phyloP scores from a whole-genome alignment of 2,888 invertebrate genomes.

The Catocala sponsa region DNA sequence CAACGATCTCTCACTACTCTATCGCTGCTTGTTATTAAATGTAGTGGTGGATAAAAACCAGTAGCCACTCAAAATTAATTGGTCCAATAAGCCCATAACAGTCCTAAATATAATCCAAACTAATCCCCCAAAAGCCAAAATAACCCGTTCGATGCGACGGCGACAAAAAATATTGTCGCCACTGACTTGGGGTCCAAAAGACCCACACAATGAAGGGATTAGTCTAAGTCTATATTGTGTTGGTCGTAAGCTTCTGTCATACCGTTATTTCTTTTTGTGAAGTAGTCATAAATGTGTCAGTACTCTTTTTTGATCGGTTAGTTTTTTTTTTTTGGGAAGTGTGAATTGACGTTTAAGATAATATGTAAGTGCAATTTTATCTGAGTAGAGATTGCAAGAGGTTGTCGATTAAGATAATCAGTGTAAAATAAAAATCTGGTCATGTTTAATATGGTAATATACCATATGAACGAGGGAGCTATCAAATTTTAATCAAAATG shows the following conservation, averaged over 20 bases:
- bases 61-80: slow-evolving; percentile 9
- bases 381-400: too few species aligned
- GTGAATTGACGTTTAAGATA: background rate
- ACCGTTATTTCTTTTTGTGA: slow-evolving; percentile 34
- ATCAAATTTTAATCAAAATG: too few species aligned
- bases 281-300: slow-evolving; percentile 3
- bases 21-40: too few species aligned
- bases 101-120: background rate
- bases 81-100: slow-evolving; percentile 4
- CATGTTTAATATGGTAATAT: too few species aligned
- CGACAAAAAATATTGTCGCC: slow-evolving; percentile 44
- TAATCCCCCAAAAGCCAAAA: slow-evolving; percentile 7
- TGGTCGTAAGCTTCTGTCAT: slow-evolving; percentile 52
- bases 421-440: too few species aligned
- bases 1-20: too few species aligned
- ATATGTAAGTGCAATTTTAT: too few species aligned
- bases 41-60: background rate
- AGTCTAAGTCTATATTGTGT: slow-evolving; percentile 59
- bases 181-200: slow-evolving; percentile 41
- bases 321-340: background rate
- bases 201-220: slow-evolving; percentile 61
- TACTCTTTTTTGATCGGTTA: background rate
- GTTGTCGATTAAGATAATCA: too few species aligned
- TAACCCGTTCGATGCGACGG: slow-evolving; percentile 24
- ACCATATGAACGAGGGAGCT: too few species aligned